phyloP scores from a whole-genome alignment of 2,113 vertebrate genomes.

The Leucosticte australis region DNA sequence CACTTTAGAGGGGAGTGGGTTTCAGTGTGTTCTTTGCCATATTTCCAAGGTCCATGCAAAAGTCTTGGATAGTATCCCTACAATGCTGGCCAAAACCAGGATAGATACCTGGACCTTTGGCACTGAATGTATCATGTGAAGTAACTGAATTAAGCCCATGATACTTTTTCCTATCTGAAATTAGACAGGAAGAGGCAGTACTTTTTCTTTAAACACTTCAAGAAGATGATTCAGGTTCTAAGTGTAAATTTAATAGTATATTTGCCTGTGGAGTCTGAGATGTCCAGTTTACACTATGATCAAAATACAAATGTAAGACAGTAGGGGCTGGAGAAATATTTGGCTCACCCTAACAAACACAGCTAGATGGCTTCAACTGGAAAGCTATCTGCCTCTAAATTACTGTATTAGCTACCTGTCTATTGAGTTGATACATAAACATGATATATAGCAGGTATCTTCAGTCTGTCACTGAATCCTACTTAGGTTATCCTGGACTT shows the following conservation, averaged over 20 bases:
- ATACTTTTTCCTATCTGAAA: not conserved
- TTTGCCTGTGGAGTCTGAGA: not conserved
- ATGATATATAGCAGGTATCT: not conserved
- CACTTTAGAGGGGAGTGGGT: not conserved
- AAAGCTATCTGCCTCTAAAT: not conserved
- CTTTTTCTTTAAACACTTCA: not conserved
- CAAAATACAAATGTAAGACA: not conserved
- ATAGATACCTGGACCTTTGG: not conserved
- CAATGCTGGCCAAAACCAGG: not conserved
- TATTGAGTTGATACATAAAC: not conserved
- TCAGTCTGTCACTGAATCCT: not conserved
- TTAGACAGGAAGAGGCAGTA: not conserved
- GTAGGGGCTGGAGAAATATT: not conserved
- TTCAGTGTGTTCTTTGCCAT: not conserved
- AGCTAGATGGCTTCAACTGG: not conserved
- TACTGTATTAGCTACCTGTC: not conserved
- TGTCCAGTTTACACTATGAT: not conserved
- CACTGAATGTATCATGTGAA: not conserved
- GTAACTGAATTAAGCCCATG: not conserved
- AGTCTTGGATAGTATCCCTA: not conserved
- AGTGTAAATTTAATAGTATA: not conserved
- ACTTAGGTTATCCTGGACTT: not conserved
- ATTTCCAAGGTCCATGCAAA: not conserved
- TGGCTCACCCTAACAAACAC: not conserved
- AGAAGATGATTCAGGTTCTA: accelerated